Evolutionary conservation across 1,140 invertebrate species (phyloP), one percentile per base, ranked within the genome.

Genomic region (Theocolax elegans): DNA sequence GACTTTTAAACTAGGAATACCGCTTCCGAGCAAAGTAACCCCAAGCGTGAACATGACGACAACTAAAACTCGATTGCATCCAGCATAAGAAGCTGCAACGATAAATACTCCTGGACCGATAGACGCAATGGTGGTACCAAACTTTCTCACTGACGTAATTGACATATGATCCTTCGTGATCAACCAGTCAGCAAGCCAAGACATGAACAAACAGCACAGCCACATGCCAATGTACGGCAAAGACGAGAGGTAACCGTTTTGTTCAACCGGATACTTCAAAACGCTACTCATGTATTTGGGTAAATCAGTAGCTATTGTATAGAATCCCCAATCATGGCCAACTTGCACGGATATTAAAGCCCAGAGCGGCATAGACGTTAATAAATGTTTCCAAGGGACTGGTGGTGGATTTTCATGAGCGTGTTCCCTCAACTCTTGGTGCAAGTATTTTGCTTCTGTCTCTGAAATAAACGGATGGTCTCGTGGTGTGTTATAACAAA

Each of bases 291-390:
- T 94, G 83, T 96, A 98, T 88, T 94, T 94, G 2, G 96, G 96
- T 17, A 98, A 84, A 81, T 96, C 93, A 2, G 94, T 96, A 0
- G 97, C 90, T 88, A 97, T 92, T 2, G 95, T 97, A 79, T 97
- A 97, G 81, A 96, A 95, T 31, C 94, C 95, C 95, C 95, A 98
- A 83, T 97, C 95, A 83, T 97, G 94, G n/a, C 94, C 94, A 76
- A 95, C 89, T 76, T 89, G 84, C 15, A 94, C 92, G 54, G 88
- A 87, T 1, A 94, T 86, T 17, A 94, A 80, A 0, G 92, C 92
- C 89, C 91, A 92, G 31, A 94, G 87, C 1, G 93, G 92, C 21
- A 89, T 83, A 1, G 93, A 97, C 7, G 89, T 93, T 0, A 97
- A 81, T 27, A 94, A 89, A 4, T 89, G 87, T 63, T 86, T 88